Evolutionary conservation across 1,140 invertebrate species (phyloP).

Genomic region (Drosophila oshimai): DNA sequence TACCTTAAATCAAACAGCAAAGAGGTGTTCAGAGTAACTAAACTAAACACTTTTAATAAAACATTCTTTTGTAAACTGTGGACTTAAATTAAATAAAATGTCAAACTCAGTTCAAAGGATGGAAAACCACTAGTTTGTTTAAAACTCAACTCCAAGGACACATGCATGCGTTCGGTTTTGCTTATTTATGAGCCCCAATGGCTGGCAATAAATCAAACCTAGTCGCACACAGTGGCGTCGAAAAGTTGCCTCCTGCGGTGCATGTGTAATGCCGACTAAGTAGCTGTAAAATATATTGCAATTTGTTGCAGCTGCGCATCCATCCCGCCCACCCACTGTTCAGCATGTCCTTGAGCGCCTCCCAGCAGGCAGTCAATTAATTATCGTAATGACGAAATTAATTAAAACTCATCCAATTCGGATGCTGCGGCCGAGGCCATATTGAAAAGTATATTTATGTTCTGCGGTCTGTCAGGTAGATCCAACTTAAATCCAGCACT

Average conservation of each 20-base stretch:
- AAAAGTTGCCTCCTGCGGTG: slow-evolving; percentile 38
- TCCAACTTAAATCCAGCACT: neutral
- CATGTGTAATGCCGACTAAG: slow-evolving; percentile 36
- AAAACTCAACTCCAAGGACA: neutral
- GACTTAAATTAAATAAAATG: neutral
- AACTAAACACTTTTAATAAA: too few relatives aligned
- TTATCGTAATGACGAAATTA: slow-evolving; percentile 74
- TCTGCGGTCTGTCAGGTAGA: slow-evolving; percentile 21
- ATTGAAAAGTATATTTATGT: slow-evolving; percentile 47
- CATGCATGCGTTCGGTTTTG: slow-evolving; percentile 10
- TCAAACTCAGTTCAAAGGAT: neutral
- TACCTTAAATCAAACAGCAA: too few relatives aligned
- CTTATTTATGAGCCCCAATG: slow-evolving; percentile 42
- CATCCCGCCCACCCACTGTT: neutral
- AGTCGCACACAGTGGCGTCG: slow-evolving; percentile 33
- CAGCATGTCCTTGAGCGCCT: slow-evolving; percentile 24
- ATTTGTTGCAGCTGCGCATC: slow-evolving; percentile 56
- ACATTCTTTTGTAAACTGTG: too few relatives aligned
- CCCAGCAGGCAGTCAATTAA: slow-evolving; percentile 52
- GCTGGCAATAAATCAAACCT: slow-evolving; percentile 51
- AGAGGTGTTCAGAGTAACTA: too few relatives aligned
- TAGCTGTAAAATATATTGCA: slow-evolving; percentile 54
- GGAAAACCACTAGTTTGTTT: neutral
- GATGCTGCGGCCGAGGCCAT: slow-evolving; percentile 38
- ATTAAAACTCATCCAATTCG: slow-evolving; percentile 61